Conservation (phyloP, 2,113 vertebrate genomes). For the Lagenorhynchus albirostris region DNA sequence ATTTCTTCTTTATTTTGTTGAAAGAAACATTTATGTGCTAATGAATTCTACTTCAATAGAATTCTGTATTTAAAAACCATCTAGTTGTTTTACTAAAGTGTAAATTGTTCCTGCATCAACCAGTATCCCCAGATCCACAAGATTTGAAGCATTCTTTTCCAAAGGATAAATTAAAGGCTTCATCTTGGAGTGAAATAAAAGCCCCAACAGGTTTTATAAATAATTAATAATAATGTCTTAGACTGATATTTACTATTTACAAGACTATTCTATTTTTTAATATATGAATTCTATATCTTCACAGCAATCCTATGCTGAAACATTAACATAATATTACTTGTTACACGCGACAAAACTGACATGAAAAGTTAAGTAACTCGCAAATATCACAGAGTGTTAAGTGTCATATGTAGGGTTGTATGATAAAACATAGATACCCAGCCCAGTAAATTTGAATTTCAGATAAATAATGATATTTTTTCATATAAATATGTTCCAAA, state of each 20-base stretch:
- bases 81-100: neutral
- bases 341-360: neutral
- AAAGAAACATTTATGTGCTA: constrained; percentile 43
- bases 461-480: neutral
- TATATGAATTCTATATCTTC: neutral
- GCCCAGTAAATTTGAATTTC: neutral
- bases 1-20: constrained; percentile 11
- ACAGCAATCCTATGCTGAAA: neutral
- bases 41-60: neutral
- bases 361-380: neutral
- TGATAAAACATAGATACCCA: neutral
- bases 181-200: neutral
- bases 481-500: neutral
- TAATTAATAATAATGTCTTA: neutral
- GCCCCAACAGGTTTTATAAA: neutral
- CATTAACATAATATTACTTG: neutral
- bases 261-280: neutral
- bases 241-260: neutral
- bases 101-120: neutral
- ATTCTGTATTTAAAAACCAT: neutral
- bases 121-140: neutral
- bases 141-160: neutral
- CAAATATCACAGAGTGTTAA: neutral
- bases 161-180: neutral
- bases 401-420: neutral